Evolutionary conservation across 2,888 invertebrate genomes (phyloP), one percentile per base, ranked within the genome.

Genomic region (Ryuthela nishihirai): DNA sequence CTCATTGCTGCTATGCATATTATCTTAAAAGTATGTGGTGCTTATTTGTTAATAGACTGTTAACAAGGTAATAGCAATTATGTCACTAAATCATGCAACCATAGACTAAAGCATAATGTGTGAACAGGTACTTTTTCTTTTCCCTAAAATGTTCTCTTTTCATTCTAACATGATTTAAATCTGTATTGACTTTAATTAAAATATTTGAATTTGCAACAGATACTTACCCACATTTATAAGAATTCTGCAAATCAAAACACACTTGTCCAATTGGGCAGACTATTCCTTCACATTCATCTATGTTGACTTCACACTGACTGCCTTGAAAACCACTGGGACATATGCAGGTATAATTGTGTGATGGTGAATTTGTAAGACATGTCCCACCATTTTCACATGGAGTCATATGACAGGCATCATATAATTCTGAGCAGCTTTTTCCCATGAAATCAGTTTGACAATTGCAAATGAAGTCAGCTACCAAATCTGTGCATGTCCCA

Each of bases 381-480:
- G 69, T 70, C 9, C 70, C 74, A 10, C 72, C 71, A 65, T 75
- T 70, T 18, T 64, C 62, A 72, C 93, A 94, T 6, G 91, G 91
- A 41, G 75, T 73, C 1, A 53, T 40, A 7, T 80, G 81, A 70
- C 90, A 91, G 75, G 91, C 90, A 74, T 91, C 83, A 67, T 90
- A 87, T 9, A 69, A 65, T 42, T 77, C 77, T 73, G 88, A 85
- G 74, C 91, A 91, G 72, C 82, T 83, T 20, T 78, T 79, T 18
- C 92, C 92, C 75, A 89, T 88, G 73, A 84, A 91, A 41, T 91
- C 91, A 42, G 81, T 78, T 47, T 78, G 79, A 74, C 90, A 91
- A 69, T 85, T 84, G 75, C 91, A 91, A 3, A 78, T 75, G 74
- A 85, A 91, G 9, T 79, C 80, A 12, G 65, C 65, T 0, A 67